phyloP scores from a whole-genome alignment of 2,113 vertebrate species.

The Fukomys damarensis region DNA sequence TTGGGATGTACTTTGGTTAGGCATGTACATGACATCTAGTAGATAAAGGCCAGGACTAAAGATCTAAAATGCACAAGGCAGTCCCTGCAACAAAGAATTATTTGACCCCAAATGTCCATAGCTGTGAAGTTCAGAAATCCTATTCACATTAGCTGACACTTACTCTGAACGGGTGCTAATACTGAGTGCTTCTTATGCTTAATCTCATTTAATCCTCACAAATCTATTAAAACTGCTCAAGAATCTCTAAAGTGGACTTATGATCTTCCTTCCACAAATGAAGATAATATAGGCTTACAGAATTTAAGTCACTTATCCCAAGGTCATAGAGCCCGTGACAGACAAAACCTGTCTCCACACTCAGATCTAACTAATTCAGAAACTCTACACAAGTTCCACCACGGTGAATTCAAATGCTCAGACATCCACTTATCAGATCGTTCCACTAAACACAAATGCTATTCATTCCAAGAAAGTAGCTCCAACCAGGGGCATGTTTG shows the following conservation, averaged over 20 bases:
- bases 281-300: neutral
- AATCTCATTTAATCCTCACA: constrained; percentile 27
- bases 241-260: neutral
- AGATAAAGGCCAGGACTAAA: neutral
- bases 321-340: neutral
- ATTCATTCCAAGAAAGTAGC: neutral
- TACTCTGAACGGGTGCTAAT: neutral
- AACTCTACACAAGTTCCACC: neutral
- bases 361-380: neutral
- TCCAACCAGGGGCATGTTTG: neutral
- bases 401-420: neutral
- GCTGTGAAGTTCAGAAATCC: neutral
- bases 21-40: neutral
- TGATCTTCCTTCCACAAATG: constrained; percentile 51
- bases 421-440: neutral
- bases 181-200: neutral
- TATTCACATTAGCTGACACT: neutral
- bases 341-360: neutral
- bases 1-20: neutral
- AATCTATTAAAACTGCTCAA: neutral
- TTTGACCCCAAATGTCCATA: neutral
- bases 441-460: neutral
- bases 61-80: neutral
- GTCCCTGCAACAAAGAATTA: neutral
- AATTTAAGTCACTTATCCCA: constrained; percentile 11